Evolutionary conservation across 2,113 vertebrate genomes (phyloP).

Genomic region (Apaloderma vittatum): DNA sequence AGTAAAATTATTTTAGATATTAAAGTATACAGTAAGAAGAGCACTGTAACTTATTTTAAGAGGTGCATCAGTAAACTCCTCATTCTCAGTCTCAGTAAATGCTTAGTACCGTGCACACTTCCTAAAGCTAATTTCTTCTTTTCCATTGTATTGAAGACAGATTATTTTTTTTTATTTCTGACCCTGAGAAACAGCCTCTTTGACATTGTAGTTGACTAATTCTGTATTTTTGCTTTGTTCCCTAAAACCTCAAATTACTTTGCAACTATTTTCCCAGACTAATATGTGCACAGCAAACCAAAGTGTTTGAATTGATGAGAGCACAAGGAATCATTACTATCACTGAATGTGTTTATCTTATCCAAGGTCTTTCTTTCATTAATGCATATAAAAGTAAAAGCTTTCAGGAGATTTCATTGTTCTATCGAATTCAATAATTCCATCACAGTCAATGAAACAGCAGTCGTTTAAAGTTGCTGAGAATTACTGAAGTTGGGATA

Average conservation of each 20-base stretch:
- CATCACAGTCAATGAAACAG: background rate
- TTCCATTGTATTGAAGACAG: background rate
- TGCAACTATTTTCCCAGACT: background rate
- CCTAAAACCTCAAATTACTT: background rate
- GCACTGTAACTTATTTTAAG: background rate
- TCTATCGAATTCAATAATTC: background rate
- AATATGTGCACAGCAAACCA: background rate
- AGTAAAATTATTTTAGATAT: background rate
- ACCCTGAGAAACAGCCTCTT: background rate
- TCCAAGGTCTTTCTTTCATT: background rate
- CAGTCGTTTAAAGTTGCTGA: background rate
- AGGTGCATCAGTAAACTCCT: background rate
- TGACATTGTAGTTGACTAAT: background rate
- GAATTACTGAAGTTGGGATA: background rate
- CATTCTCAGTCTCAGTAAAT: background rate
- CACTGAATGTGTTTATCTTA: background rate
- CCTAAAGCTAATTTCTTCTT: background rate
- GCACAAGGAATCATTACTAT: background rate
- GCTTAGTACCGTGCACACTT: background rate
- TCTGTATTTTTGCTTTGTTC: background rate
- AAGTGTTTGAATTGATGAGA: background rate
- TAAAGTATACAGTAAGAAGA: background rate
- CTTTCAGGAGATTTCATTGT: background rate
- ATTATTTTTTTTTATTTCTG: background rate
- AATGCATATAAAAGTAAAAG: background rate